Conservation (phyloP, 53 echinoderm and acorn worm species). For the Crossaster papposus region DNA sequence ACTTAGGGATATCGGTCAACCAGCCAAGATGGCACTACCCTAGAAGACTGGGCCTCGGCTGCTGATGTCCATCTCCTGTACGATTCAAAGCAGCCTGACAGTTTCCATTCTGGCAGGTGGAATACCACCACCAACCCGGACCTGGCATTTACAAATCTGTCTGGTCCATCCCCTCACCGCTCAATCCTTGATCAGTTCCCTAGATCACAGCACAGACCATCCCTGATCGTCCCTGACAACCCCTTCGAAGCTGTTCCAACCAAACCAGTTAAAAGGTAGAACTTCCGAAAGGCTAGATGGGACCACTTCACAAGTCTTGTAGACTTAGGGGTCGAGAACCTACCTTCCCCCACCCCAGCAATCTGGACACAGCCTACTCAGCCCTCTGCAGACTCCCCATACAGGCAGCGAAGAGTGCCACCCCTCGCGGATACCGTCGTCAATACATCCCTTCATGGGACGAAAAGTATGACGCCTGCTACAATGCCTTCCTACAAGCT, state of each 20-base stretch:
- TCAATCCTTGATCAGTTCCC: constrained; percentile 45
- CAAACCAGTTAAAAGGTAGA: constrained; percentile 59
- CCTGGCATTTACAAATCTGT: constrained; percentile 54
- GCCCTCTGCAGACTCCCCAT: constrained; percentile 56
- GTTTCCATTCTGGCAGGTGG: constrained; percentile 60
- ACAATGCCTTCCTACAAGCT: constrained; percentile 41
- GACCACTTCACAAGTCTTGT: constrained; percentile 50
- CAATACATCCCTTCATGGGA: too few relatives aligned
- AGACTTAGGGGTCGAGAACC: constrained; percentile 40
- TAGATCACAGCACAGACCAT: too few relatives aligned
- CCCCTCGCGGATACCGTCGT: constrained; percentile 52
- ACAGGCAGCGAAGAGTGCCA: constrained; percentile 39
- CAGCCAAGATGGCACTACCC: constrained; percentile 42
- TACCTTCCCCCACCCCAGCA: constrained; percentile 36
- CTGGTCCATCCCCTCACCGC: constrained; percentile 39
- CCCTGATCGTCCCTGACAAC: constrained; percentile 57
- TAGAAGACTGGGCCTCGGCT: constrained; percentile 61
- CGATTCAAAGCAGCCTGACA: constrained; percentile 48
- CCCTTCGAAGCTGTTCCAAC: constrained; percentile 26
- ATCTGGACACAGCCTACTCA: constrained; percentile 57
- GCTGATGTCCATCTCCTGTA: constrained; percentile 40
- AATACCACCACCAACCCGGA: constrained; percentile 53
- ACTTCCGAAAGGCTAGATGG: constrained; percentile 62
- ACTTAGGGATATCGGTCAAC: constrained; percentile 52
- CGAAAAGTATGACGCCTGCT: constrained; percentile 46